Percentiles rank a stretch among this genome's conserved stretches.
These are phyloP conservation scores for Calidris pygmaea DNA, from an alignment of 2,113 vertebrate genomes.

Conservation along the genomic window DNA sequence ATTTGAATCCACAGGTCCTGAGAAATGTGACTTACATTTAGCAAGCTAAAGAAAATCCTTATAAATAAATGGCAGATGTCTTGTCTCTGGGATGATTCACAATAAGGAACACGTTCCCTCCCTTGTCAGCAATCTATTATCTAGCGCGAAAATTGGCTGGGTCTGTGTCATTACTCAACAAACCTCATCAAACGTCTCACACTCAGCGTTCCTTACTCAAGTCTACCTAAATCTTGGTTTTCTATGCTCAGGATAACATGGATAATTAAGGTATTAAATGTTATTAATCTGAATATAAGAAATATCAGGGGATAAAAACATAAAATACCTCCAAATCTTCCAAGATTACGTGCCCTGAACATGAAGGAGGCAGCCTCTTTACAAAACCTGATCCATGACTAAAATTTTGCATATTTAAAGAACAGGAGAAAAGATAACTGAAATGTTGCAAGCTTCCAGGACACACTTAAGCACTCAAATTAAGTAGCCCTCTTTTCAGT, in stretches of 20 bases:
- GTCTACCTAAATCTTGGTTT: background rate
- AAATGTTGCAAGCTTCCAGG: background rate
- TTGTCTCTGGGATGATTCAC: background rate
- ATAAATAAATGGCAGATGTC: background rate
- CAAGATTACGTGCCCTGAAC: background rate
- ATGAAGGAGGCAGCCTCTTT: background rate
- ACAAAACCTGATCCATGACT: background rate
- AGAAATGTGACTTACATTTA: background rate
- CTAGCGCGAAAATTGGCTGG: background rate
- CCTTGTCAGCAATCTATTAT: background rate
- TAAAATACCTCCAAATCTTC: background rate
- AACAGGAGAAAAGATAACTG: background rate
- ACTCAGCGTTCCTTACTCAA: background rate
- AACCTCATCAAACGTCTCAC: accelerated
- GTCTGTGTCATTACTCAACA: background rate
- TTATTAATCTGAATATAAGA: background rate
- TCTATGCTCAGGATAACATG: background rate
- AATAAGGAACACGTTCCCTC: background rate
- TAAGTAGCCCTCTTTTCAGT: background rate
- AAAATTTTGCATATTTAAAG: background rate
- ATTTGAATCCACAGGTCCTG: background rate
- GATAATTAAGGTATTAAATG: background rate
- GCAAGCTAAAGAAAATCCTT: background rate
- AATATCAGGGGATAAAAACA: background rate
- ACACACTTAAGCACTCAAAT: background rate